phyloP scores from a whole-genome alignment of 1,140 invertebrate species.

The Frieseomelitta varia region DNA sequence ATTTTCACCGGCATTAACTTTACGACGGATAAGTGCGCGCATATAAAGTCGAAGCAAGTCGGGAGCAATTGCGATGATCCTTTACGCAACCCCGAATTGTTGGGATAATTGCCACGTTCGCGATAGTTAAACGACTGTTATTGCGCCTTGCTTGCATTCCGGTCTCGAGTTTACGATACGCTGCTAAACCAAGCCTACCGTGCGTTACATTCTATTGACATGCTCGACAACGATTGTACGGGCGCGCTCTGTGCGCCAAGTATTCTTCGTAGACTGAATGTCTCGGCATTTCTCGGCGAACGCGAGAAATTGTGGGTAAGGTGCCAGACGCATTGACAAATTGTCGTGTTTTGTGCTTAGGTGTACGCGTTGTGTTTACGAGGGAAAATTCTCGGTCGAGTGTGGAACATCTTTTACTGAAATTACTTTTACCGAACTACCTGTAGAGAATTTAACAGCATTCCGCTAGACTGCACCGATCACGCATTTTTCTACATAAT shows the following conservation, averaged over 20 bases:
- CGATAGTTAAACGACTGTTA: constrained; percentile 50
- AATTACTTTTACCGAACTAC: too few species aligned
- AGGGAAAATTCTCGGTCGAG: not conserved
- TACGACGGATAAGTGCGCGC: constrained; percentile 7
- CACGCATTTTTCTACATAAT: too few species aligned
- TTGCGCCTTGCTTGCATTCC: constrained; percentile 35
- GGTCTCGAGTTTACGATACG: not conserved
- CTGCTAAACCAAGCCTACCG: constrained; percentile 28
- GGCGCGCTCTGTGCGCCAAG: not conserved
- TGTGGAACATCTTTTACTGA: too few species aligned
- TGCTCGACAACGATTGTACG: constrained; percentile 40
- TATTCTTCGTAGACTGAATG: not conserved
- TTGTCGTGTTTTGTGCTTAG: not conserved
- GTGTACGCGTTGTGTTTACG: not conserved
- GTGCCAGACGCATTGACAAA: not conserved
- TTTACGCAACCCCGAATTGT: constrained; percentile 53
- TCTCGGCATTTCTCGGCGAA: not conserved
- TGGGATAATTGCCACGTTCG: constrained; percentile 43
- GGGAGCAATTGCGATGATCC: constrained; percentile 31
- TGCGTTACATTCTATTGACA: constrained; percentile 46
- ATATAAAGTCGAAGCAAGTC: not conserved
- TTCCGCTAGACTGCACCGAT: too few species aligned
- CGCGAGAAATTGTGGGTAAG: not conserved
- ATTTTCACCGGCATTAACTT: constrained; percentile 37
- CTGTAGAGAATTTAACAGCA: too few species aligned